Evolutionary conservation across 2,888 invertebrate genomes (phyloP).

Genomic region (Dynastes grantii): DNA sequence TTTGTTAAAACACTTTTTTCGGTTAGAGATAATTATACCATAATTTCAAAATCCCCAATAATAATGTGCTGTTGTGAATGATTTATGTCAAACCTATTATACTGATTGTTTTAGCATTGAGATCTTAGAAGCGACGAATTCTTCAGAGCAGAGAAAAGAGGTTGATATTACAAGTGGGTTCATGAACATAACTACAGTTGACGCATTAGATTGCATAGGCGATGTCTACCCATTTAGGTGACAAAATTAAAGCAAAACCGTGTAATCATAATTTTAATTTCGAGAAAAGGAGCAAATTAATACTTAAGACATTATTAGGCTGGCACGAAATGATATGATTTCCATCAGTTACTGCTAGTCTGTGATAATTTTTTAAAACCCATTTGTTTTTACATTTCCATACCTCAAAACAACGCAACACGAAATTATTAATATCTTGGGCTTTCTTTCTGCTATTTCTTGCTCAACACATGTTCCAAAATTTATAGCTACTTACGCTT

Average conservation of each 20-base stretch:
- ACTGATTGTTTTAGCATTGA: constrained; percentile 17
- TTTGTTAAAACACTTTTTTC: no score
- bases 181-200: constrained; percentile 1
- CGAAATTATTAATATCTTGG: no score
- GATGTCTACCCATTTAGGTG: constrained; percentile 41
- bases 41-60: neutral
- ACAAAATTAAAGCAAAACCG: neutral
- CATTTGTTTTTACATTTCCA: no score
- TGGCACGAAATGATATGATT: no score
- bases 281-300: no score
- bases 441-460: no score
- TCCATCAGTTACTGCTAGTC: no score
- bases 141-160: neutral
- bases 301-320: no score
- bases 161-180: constrained; percentile 26
- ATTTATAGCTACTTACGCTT: neutral
- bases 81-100: neutral
- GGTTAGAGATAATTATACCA: neutral
- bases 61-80: neutral
- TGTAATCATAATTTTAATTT: no score
- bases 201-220: constrained; percentile 2
- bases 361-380: no score
- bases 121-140: neutral
- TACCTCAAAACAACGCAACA: no score
- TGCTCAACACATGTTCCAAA: neutral